Conservation (phyloP, 1,140 invertebrate species). For the Drosophila ananassae region DNA sequence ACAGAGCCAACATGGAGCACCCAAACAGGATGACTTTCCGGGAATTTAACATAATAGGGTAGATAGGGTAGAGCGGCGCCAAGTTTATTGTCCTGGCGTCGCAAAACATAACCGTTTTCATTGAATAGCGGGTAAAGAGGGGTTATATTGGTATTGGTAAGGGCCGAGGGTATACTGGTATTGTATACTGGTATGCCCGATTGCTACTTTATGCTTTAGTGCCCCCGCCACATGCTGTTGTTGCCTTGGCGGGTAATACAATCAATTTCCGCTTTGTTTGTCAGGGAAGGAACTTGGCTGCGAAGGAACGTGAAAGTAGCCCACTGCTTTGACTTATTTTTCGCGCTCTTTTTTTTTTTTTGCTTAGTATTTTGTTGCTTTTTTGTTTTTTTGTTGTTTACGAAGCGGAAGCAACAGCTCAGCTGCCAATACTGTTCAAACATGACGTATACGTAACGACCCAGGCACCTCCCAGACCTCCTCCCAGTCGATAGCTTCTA, state of each 20-base stretch:
- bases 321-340: conserved; percentile 62
- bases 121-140: background rate
- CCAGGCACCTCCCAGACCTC: background rate
- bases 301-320: conserved; percentile 19
- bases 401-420: conserved; percentile 74
- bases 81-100: conserved; percentile 65
- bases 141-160: conserved; percentile 2
- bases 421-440: conserved; percentile 60
- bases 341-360: conserved; percentile 23
- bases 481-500: background rate
- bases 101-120: conserved; percentile 24
- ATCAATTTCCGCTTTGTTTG: conserved; percentile 82
- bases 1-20: conserved; percentile 12
- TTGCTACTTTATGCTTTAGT: conserved; percentile 51
- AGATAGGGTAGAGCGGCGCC: conserved; percentile 53
- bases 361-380: background rate
- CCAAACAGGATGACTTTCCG: background rate
- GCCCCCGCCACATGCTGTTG: conserved; percentile 36
- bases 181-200: conserved; percentile 30
- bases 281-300: conserved; percentile 62
- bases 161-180: conserved; percentile 11
- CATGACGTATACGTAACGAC: conserved; percentile 71
- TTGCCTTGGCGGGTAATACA: conserved; percentile 65
- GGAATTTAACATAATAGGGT: conserved; percentile 12
- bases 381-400: conserved; percentile 40